Evolutionary conservation across 2,888 invertebrate species (phyloP).

Genomic region (Drosophila greeni): DNA sequence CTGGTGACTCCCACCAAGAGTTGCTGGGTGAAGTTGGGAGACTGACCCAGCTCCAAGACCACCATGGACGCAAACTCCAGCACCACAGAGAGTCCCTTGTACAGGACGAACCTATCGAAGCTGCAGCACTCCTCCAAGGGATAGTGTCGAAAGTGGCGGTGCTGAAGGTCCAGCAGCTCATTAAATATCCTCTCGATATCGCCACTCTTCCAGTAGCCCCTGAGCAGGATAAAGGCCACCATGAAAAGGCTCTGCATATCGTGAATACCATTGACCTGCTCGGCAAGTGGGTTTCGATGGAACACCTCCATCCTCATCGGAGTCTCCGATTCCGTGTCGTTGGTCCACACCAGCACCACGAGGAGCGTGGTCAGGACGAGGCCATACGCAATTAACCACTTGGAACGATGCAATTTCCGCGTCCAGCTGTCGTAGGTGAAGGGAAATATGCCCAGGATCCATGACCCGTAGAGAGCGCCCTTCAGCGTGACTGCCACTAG

Average conservation of each 20-base stretch:
- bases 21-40: not conserved
- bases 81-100: conserved; percentile 27
- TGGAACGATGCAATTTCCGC: conserved; percentile 36
- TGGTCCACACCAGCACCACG: conserved; percentile 3
- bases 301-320: conserved; percentile 11
- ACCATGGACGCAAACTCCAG: conserved; percentile 36
- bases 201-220: conserved; percentile 43
- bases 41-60: conserved; percentile 11
- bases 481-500: conserved; percentile 21
- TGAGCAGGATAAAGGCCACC: conserved; percentile 17
- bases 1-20: conserved; percentile 2
- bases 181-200: conserved; percentile 31
- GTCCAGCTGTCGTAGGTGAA: conserved; percentile 33
- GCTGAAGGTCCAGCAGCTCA: conserved; percentile 24
- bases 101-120: conserved; percentile 38
- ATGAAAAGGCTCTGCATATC: conserved; percentile 2
- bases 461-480: conserved; percentile 29
- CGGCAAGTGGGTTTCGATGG: conserved; percentile 34
- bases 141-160: conserved; percentile 15
- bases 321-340: conserved; percentile 12
- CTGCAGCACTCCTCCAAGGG: conserved; percentile 19
- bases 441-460: conserved; percentile 36
- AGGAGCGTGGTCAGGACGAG: conserved; percentile 30
- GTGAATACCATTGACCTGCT: conserved; percentile 23
- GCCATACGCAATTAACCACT: conserved; percentile 52